phyloP scores from a whole-genome alignment of 2,888 invertebrate species.

The Tethea ocularis region DNA sequence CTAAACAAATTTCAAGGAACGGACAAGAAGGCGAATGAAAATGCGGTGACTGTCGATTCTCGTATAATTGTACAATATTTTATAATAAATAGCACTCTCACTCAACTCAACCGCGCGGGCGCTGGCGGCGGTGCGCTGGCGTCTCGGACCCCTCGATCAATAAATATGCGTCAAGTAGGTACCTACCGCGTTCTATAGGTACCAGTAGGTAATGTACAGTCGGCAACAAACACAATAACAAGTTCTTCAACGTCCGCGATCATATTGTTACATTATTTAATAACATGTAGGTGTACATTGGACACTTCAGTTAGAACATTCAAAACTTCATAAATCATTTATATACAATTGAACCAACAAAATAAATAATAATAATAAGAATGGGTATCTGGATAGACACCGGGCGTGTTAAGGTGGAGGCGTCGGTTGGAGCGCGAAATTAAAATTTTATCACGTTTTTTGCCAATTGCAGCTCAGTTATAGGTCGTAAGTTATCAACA shows the following conservation, averaged over 20 bases:
- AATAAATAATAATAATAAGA: too few relatives aligned
- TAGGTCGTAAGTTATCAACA: too few relatives aligned
- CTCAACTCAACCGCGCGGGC: slow-evolving; percentile 50
- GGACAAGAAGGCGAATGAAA: slow-evolving; percentile 10
- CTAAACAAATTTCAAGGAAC: neutral
- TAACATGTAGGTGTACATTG: neutral
- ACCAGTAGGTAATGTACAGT: neutral
- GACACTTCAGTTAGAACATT: neutral
- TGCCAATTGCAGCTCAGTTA: too few relatives aligned
- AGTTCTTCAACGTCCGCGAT: neutral
- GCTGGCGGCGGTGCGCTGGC: too few relatives aligned
- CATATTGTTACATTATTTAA: neutral
- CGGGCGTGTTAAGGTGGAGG: too few relatives aligned
- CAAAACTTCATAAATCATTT: too few relatives aligned
- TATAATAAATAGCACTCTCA: slow-evolving; percentile 66
- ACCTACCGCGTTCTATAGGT: too few relatives aligned
- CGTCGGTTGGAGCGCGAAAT: too few relatives aligned
- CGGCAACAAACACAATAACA: neutral
- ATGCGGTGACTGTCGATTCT: slow-evolving; percentile 15
- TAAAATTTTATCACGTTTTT: too few relatives aligned
- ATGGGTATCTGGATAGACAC: too few relatives aligned
- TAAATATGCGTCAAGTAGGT: slow-evolving; percentile 55
- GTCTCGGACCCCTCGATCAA: slow-evolving; percentile 45
- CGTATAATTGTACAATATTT: slow-evolving; percentile 55
- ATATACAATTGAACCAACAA: neutral